Conservation (phyloP, 2,797 vertebrate genomes). For the Poecilia velifera region DNA sequence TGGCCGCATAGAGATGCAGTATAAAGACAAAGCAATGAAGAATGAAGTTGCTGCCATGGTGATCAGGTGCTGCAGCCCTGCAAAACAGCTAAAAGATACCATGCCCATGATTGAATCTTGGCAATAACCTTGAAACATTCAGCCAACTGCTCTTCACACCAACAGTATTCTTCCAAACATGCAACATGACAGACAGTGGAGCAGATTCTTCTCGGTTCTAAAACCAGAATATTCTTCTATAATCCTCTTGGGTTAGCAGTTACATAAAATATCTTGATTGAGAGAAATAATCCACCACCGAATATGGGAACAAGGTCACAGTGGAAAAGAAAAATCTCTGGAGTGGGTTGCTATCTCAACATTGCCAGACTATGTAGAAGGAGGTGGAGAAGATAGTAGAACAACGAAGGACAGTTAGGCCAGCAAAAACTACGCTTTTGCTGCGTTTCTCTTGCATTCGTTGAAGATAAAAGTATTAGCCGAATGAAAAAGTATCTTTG, state of each 20-base stretch:
- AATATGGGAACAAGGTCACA: conserved; percentile 66
- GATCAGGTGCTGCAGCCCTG: conserved; percentile 63
- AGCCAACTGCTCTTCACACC: conserved; percentile 28
- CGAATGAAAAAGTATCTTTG: neutral
- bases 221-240: conserved; percentile 64
- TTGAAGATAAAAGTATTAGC: conserved; percentile 8
- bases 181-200: conserved; percentile 31
- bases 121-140: conserved; percentile 13
- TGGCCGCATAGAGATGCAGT: conserved; percentile 20
- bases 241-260: conserved; percentile 71
- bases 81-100: conserved; percentile 37
- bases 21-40: conserved; percentile 49
- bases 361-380: conserved; percentile 22
- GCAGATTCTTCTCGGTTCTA: conserved; percentile 54
- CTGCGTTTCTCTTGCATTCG: conserved; percentile 5
- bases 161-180: conserved; percentile 35
- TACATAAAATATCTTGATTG: conserved; percentile 78
- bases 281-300: conserved; percentile 77
- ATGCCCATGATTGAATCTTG: neutral
- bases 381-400: conserved; percentile 20
- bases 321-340: conserved; percentile 54
- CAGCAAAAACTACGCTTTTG: conserved; percentile 24
- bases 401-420: conserved; percentile 25
- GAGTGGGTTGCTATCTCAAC: conserved; percentile 54
- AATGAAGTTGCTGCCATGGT: conserved; percentile 75